A percentile compares a stretch with the other conserved stretches of the same genome.
Evolutionary conservation across 1,140 invertebrate species (phyloP).

Genomic region (Oryzaephilus surinamensis): DNA sequence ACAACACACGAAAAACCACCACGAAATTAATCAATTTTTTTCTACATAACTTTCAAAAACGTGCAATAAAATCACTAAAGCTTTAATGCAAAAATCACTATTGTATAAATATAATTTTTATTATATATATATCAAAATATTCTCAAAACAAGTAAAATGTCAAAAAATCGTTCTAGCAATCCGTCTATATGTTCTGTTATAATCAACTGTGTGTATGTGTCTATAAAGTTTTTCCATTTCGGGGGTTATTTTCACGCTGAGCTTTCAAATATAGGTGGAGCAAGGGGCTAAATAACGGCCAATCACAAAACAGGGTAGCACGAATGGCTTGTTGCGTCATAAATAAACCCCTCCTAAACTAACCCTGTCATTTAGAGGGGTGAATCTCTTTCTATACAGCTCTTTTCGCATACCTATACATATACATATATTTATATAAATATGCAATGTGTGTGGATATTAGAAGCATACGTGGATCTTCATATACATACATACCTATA

Average conservation of each 20-base stretch:
- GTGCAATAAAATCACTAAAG: too few species aligned
- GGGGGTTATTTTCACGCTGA: constrained; percentile 16
- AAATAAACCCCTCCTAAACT: constrained; percentile 23
- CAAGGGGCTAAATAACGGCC: constrained; percentile 24
- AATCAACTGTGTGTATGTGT: constrained; percentile 32
- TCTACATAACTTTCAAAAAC: too few species aligned
- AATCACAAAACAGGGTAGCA: constrained; percentile 13
- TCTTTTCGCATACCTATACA: too few species aligned
- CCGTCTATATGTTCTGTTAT: constrained; percentile 27
- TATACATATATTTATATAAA: too few species aligned
- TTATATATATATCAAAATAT: not conserved
- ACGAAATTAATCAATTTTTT: too few species aligned
- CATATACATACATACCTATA: too few species aligned
- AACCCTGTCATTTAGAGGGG: constrained; percentile 15
- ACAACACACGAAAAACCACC: not conserved
- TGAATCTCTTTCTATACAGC: constrained; percentile 11
- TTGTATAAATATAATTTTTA: not conserved
- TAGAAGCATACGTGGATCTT: too few species aligned
- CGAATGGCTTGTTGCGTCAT: constrained; percentile 24
- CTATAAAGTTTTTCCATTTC: constrained; percentile 27
- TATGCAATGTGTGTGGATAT: too few species aligned
- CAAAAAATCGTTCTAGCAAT: constrained; percentile 13
- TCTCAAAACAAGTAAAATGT: not conserved
- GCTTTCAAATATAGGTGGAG: constrained; percentile 20
- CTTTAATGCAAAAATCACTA: too few species aligned